These are phyloP conservation scores for Alentia gelatinosa DNA, from an alignment of 2,888 invertebrate genomes.

Conservation along the genomic window DNA sequence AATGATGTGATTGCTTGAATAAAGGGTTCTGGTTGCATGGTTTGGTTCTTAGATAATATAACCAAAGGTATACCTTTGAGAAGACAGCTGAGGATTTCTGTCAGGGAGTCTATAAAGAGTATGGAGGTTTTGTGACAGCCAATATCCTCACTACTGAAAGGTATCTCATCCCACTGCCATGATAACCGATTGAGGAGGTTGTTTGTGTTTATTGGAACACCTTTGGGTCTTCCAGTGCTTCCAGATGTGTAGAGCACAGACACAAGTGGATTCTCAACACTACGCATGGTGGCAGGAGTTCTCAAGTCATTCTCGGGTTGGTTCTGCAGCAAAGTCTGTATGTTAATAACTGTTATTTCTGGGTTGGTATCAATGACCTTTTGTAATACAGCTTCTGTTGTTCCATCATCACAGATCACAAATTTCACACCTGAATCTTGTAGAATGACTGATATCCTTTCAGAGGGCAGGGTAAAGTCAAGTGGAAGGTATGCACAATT, in stretches of 20 bases:
- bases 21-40: constrained; percentile 89
- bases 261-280: constrained; percentile 11
- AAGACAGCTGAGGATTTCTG: constrained; percentile 93
- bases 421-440: constrained; percentile 63
- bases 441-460: constrained; percentile 67
- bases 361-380: background rate
- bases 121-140: constrained; percentile 94
- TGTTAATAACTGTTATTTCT: background rate
- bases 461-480: constrained; percentile 67
- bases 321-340: background rate
- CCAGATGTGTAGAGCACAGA: constrained; percentile 91
- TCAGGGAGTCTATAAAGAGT: constrained; percentile 94
- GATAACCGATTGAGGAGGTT: constrained; percentile 86
- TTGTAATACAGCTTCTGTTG: constrained; percentile 30
- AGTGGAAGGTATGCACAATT: constrained; percentile 69
- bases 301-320: background rate
- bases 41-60: constrained; percentile 87
- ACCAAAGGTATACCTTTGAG: constrained; percentile 87
- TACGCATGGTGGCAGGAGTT: background rate
- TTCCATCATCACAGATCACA: constrained; percentile 52
- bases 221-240: constrained; percentile 92
- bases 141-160: constrained; percentile 86
- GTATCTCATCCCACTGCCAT: constrained; percentile 93
- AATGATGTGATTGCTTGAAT: constrained; percentile 86
- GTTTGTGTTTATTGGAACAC: constrained; percentile 89